Conservation (phyloP, 2,888 invertebrate genomes). For the Xylocampa areola region DNA sequence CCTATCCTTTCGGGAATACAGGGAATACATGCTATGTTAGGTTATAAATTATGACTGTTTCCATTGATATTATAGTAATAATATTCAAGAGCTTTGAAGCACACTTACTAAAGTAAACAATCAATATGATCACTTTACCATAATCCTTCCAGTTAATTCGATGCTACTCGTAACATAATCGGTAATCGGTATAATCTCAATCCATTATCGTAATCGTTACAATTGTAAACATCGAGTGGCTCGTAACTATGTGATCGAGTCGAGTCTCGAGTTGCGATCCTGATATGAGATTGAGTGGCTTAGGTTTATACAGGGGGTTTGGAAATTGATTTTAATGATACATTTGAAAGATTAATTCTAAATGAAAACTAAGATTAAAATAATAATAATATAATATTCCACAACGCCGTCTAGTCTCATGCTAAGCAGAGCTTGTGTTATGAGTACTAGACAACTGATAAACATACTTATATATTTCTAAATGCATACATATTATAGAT, state of each 20-base stretch:
- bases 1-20: no score
- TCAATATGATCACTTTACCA: background rate
- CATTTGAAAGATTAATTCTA: no score
- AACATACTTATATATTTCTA: no score
- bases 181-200: constrained; percentile 48
- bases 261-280: constrained; percentile 22
- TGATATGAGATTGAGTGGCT: constrained; percentile 4
- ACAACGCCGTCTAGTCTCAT: no score
- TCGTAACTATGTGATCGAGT: constrained; percentile 15
- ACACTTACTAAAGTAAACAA: constrained; percentile 23
- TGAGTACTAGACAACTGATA: no score
- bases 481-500: no score
- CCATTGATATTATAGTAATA: background rate
- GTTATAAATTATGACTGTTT: no score
- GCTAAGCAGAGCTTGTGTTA: no score
- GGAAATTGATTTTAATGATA: no score
- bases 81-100: constrained; percentile 25
- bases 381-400: no score
- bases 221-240: constrained; percentile 31
- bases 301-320: constrained; percentile 22
- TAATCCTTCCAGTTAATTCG: constrained; percentile 36
- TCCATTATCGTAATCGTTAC: constrained; percentile 43
- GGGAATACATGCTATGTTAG: no score
- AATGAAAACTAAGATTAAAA: no score
- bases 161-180: constrained; percentile 30